Base-by-base conservation (phyloP, 2,888 invertebrate genomes). In the Tupiocoris notatus region DNA sequence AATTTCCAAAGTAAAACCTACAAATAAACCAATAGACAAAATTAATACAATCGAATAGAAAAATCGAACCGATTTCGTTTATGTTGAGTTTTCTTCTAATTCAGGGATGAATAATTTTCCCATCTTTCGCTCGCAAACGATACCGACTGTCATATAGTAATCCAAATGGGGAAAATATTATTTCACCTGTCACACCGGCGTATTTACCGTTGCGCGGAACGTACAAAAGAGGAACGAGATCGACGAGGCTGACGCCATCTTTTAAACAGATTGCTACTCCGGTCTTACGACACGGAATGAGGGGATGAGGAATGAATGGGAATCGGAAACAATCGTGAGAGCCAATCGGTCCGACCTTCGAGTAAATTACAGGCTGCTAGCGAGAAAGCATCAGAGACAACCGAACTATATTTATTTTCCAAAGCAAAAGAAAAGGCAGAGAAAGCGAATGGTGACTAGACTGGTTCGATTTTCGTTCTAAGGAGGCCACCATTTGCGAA, bases 221-320 rank as follows among this genome's bases (percentile, higher is more conserved):
- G 39, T 39, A 39, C 39, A 39, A 39, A 59, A 59, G 63, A 12
- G 20, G 7, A 63, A 20, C 23, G 22, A 58, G 24, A 70, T 70
- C 59, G 70, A 70, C 70, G 54, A 25, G 17, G 57, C 25, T 21
- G 54, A 21, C 67, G 61, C 70, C 70, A 70, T 70, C 70, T 70
- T 70, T 57, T 39, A 73, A 73, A 73, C 73, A 25, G 73, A 73
- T 73, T 62, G 73, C 73, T 73, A 24, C 25, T 39, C 70, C 18
- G 59, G 70, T 59, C 70, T 24, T 70, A 58, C 70, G 59, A 20
- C 56, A 56, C 39, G 67, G 23, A 67, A 54, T 17, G 73, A 73
- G 62, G 62, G 61, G 73, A 62, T 62, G 12, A 7, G 39, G 39
- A 39, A 12, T 12, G 39, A 39, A 39, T 39, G 39, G 39, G 39